Percentiles rank a stretch among this genome's conserved stretches.
These are phyloP conservation scores for Myotis yumanensis DNA, from an alignment of 2,113 vertebrate genomes.

Conservation along the genomic window DNA sequence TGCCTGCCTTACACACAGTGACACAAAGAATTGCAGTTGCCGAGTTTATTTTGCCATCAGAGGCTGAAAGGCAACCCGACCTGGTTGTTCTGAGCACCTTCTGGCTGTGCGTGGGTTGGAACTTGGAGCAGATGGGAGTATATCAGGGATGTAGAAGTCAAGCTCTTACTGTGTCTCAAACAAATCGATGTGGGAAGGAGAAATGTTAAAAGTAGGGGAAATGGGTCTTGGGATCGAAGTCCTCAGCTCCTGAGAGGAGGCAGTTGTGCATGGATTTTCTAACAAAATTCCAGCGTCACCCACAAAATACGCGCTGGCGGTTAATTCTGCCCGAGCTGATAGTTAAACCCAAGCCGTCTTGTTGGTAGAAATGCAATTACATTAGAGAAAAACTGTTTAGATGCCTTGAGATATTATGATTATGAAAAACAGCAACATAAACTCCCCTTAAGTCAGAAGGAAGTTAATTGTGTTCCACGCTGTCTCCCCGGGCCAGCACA, in stretches of 20 bases:
- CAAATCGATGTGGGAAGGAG: background rate
- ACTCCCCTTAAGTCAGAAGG: constrained; percentile 54
- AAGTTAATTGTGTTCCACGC: constrained; percentile 50
- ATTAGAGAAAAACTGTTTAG: constrained; percentile 50
- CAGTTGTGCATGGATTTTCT: rapidly evolving
- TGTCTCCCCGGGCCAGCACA: background rate
- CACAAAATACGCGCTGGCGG: background rate
- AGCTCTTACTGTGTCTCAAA: background rate
- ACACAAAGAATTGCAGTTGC: background rate
- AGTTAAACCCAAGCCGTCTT: constrained; percentile 36
- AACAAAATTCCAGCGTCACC: background rate
- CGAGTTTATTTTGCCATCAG: background rate
- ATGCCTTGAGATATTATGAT: constrained; percentile 66
- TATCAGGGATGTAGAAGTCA: constrained; percentile 11
- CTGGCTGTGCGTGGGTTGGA: background rate
- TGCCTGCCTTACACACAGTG: background rate
- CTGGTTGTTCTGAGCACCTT: background rate
- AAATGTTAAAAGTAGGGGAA: background rate
- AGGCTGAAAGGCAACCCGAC: background rate
- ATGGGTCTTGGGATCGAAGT: background rate
- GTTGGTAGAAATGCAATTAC: constrained; percentile 45
- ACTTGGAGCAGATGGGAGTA: constrained; percentile 37
- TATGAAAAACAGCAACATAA: constrained; percentile 68
- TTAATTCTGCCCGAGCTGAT: background rate
- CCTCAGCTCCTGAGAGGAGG: background rate